phyloP scores from a whole-genome alignment of 2,797 vertebrate genomes.

The Pseudochirops corinnae region DNA sequence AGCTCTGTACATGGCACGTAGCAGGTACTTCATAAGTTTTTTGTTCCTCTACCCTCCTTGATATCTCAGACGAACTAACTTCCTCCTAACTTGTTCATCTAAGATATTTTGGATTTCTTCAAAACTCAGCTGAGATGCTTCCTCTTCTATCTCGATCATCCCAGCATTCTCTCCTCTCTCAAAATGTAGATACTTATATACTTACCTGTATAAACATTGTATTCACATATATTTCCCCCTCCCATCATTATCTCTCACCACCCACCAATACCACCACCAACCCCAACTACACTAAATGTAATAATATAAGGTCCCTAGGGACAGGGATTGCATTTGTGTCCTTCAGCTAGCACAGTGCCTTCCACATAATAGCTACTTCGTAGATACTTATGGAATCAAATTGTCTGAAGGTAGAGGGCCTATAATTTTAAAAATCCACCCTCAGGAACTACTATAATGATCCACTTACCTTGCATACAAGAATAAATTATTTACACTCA shows the following conservation, averaged over 20 bases:
- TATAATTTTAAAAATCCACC: too few relatives aligned
- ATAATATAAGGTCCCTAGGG: neutral
- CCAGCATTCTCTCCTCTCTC: neutral
- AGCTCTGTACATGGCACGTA: neutral
- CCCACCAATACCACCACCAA: too few relatives aligned
- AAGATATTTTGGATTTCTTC: neutral
- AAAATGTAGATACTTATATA: neutral
- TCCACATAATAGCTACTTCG: neutral
- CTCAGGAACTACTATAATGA: neutral
- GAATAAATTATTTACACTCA: neutral
- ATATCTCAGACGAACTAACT: neutral
- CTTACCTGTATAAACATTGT: neutral
- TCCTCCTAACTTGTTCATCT: neutral
- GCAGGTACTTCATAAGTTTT: neutral
- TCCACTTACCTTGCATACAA: neutral
- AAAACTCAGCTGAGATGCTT: neutral
- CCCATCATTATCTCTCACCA: neutral
- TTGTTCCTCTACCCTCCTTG: neutral
- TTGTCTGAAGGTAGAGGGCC: too few relatives aligned
- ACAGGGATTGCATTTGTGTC: neutral
- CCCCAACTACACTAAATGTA: neutral
- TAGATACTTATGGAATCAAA: neutral
- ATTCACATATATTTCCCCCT: neutral
- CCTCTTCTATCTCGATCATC: neutral
- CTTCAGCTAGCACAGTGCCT: too few relatives aligned